Evolutionary conservation across 2,797 vertebrate genomes (phyloP), one percentile per base, ranked within the genome.

Genomic region (Rhinichthys osculus): DNA sequence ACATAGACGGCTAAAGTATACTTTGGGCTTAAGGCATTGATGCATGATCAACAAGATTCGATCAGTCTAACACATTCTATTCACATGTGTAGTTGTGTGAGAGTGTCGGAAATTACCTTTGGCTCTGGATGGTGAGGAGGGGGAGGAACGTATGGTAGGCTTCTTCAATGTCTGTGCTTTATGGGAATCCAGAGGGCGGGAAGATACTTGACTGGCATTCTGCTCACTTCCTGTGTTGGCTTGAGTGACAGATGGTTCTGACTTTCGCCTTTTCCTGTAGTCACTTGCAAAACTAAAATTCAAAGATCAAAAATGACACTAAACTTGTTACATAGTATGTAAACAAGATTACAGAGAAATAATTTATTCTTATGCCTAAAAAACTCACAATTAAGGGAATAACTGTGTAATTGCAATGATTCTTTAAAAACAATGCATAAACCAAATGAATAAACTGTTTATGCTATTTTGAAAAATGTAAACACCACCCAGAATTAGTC

Each of bases 211-310:
- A 91, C 92, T 93, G 69, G 92, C 91, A 21, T 94, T 95, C 81
- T 95, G 96, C 21, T 95, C 95, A 0, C 93, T 94, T 85, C 91
- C 92, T 3, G 89, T 86, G 77, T 94, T 94, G 13, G 93, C 95
- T 47, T 96, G 97, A 84, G 95, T 96, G 66, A 96, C 97, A 0
- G 96, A 93, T 1, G 98, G 98, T 92, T 99, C 98, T 0, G 98
- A 99, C 97, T 98, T 99, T 96, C 98, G 95, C 83, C 98, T 94
- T 89, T 99, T 99, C 81, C 98, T 96, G 91, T 97, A 98, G 95
- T 99, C 98, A 23, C 97, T 96, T n/a, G 97, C 94, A 50, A 94
- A 94, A 87, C 97, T 97, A 86, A 38, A 89, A 83, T 82, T 85
- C 38, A 80, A 47, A 88, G 1, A 77, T 44, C 17, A 47, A 69